Evolutionary conservation across 1,140 invertebrate genomes (phyloP), one percentile per base, ranked within the genome.

Genomic region (Idris sp.): DNA sequence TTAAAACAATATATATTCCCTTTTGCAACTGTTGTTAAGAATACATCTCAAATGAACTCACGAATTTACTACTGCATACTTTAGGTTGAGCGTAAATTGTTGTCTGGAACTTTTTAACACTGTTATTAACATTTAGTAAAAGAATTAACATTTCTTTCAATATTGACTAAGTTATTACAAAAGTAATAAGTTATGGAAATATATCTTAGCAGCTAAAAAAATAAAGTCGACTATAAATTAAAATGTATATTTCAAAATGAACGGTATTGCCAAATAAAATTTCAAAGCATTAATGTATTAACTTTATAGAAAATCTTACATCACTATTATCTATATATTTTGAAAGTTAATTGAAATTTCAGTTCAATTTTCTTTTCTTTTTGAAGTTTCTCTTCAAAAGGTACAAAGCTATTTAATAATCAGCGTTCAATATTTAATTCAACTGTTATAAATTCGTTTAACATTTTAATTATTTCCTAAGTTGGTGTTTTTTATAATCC

Each of bases 21-120:
- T 58, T 44, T 26, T 58, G 13, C 51, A 51, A 72, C 46, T 73
- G 68, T 64, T 73, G 59, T 73, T 64, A 73, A 73, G 68, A 73
- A 73, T 73, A 73, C 51, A 22, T 51, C 44, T 51, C 30, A 64
- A 73, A 64, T 64, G 59, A 62, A 56, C 58, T 43, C 48, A 33
- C 41, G 56, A 58, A 72, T 72, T 72, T 72, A 64, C 19, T 58
- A 51, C 58, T 33, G 46, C 51, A 64, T 72, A 64, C 49, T 58
- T 72, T 1, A n/a, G 35, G 31, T 56, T 62, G 48, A 61, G 10
- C 26, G 56, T 62, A 56, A 56, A 46, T 61, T 71, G 56, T 33
- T 43, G 67, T 40, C 35, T 14, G 30, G 9, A 56, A 48, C 28
- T 46, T n/a, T n/a, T n/a, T n/a, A n/a, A 38, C 51, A 51, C 16